Percentiles rank a stretch among this genome's conserved stretches.
phyloP scores from a whole-genome alignment of 2,888 invertebrate genomes.

The Phyllotreta cruciferae region DNA sequence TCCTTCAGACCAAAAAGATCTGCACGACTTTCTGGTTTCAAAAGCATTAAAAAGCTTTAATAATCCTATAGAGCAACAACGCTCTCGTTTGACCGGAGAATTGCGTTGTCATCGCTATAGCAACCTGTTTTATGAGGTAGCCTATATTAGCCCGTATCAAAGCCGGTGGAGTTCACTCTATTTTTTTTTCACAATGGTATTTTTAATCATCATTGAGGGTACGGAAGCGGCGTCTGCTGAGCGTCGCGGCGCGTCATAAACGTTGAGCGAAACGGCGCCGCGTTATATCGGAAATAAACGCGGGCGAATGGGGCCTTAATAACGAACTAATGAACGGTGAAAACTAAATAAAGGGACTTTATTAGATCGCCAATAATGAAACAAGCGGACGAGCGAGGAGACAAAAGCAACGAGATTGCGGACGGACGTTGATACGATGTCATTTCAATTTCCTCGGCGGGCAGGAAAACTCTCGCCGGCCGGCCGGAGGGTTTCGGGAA shows the following conservation, averaged over 20 bases:
- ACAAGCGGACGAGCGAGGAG: slow-evolving; percentile 6
- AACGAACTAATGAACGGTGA: slow-evolving; percentile 23
- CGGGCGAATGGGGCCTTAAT: slow-evolving; percentile 4
- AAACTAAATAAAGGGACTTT: slow-evolving; percentile 29
- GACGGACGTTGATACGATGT: not conserved
- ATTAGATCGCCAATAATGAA: slow-evolving; percentile 25
- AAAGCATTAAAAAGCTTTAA: no score
- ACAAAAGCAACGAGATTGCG: not conserved
- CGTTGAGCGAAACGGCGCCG: slow-evolving; percentile 9
- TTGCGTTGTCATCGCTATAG: no score
- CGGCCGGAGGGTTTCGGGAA: not conserved
- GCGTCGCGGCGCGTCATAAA: not conserved
- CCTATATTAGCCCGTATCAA: no score
- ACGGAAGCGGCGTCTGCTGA: not conserved
- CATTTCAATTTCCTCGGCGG: slow-evolving; percentile 23
- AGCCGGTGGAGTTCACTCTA: no score
- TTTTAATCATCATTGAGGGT: not conserved
- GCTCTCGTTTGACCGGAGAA: no score
- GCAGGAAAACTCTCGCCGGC: slow-evolving; percentile 20
- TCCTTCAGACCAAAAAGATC: no score
- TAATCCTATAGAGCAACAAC: no score
- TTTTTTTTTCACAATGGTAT: not conserved
- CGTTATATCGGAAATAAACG: slow-evolving; percentile 5
- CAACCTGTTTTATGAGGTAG: no score
- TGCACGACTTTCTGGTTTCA: no score